Evolutionary conservation across 2,113 vertebrate species (phyloP).

Genomic region (Hemichromis elongatus): DNA sequence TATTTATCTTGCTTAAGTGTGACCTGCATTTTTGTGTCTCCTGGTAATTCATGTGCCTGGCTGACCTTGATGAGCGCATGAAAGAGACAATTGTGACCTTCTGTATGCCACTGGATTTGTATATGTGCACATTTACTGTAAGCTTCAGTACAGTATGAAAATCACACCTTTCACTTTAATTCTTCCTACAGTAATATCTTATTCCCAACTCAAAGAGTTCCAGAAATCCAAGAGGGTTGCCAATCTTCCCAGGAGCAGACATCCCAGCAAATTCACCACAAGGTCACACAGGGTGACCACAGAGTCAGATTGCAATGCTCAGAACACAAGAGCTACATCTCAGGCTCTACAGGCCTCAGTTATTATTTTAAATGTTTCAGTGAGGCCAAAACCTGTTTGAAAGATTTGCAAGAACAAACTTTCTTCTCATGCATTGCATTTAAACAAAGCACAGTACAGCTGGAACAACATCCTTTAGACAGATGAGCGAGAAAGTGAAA

Average conservation of each 20-base stretch:
- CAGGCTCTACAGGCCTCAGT: not conserved
- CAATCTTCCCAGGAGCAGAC: not conserved
- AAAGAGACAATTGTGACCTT: not conserved
- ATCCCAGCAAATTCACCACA: not conserved
- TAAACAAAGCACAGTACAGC: not conserved
- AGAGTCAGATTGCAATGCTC: too few species aligned
- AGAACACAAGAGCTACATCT: not conserved
- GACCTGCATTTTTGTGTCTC: not conserved
- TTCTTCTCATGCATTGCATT: not conserved
- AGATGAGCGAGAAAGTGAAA: not conserved
- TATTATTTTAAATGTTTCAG: not conserved
- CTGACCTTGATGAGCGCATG: not conserved
- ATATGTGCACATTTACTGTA: not conserved
- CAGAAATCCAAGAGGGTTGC: not conserved
- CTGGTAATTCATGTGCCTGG: not conserved
- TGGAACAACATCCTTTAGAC: not conserved
- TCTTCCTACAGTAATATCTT: not conserved
- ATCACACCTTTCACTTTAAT: not conserved
- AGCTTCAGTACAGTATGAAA: not conserved
- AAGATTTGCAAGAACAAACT: not conserved
- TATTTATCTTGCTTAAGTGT: not conserved
- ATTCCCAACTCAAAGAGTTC: not conserved
- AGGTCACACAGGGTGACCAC: not conserved
- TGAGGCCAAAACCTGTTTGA: not conserved
- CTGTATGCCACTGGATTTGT: not conserved